Conservation (phyloP, 2,797 vertebrate species). For the Nannoperca obscura region DNA sequence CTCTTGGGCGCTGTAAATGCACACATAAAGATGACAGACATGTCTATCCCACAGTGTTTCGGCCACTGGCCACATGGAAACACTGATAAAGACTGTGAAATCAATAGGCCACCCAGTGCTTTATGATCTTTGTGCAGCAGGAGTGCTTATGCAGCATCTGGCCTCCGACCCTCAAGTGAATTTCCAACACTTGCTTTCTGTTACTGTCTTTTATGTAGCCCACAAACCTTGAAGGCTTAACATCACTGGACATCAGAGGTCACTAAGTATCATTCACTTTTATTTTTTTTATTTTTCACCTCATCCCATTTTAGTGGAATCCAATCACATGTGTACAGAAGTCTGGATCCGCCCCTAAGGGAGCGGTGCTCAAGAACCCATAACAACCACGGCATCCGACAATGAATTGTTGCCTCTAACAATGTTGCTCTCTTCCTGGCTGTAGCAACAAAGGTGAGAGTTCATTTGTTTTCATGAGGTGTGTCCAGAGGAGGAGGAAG, state of each 20-base stretch:
- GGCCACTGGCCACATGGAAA: conserved; percentile 74
- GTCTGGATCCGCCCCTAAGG: conserved; percentile 46
- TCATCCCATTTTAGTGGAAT: conserved; percentile 56
- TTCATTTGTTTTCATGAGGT: conserved; percentile 83
- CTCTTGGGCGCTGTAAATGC: conserved; percentile 64
- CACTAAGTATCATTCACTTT: conserved; percentile 60
- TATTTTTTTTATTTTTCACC: conserved; percentile 28
- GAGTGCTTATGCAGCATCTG: conserved; percentile 80
- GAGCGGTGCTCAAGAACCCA: conserved; percentile 62
- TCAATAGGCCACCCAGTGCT: conserved; percentile 79
- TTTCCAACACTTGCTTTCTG: conserved; percentile 71
- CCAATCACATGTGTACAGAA: conserved; percentile 50
- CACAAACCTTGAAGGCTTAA: conserved; percentile 60
- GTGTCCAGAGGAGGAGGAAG: conserved; percentile 80
- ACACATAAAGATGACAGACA: conserved; percentile 78
- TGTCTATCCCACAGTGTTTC: conserved; percentile 61
- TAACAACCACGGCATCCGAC: conserved; percentile 59
- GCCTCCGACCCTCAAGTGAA: conserved; percentile 75
- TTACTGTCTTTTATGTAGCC: conserved; percentile 64
- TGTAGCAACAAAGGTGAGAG: conserved; percentile 80
- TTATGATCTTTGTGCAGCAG: conserved; percentile 78
- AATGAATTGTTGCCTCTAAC: conserved; percentile 71
- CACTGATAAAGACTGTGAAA: conserved; percentile 75
- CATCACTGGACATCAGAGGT: conserved; percentile 63
- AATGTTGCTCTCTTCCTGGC: conserved; percentile 66